Evolutionary conservation across 2,113 vertebrate genomes (phyloP).

Genomic region (Anoura caudifer): DNA sequence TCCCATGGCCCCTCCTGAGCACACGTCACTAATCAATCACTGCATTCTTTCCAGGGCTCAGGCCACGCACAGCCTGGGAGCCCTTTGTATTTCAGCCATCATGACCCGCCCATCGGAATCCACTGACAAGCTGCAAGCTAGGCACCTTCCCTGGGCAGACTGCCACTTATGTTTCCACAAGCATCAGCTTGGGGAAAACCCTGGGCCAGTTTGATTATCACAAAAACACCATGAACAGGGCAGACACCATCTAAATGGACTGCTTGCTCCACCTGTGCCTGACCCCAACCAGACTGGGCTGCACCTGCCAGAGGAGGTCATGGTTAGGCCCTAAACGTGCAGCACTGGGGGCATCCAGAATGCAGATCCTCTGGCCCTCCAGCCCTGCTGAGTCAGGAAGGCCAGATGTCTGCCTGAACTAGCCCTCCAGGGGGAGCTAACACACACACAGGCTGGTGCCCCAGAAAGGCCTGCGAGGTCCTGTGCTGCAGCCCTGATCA

Average conservation of each 20-base stretch:
- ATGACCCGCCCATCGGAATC: not conserved
- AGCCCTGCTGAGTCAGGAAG: not conserved
- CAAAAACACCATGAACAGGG: rapidly evolving
- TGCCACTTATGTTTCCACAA: not conserved
- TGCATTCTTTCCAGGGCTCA: not conserved
- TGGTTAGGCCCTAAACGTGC: not conserved
- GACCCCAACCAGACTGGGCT: not conserved
- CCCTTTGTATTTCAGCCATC: not conserved
- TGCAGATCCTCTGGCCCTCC: not conserved
- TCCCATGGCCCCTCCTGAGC: not conserved
- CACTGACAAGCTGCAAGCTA: not conserved
- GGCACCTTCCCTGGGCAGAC: not conserved
- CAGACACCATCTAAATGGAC: not conserved
- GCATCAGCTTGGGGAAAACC: not conserved
- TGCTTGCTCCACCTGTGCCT: not conserved
- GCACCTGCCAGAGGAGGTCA: not conserved
- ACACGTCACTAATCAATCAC: not conserved
- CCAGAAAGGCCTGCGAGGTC: not conserved
- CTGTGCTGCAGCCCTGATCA: not conserved
- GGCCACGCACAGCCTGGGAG: not conserved
- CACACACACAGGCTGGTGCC: not conserved
- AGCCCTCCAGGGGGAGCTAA: not conserved
- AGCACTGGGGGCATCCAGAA: not conserved
- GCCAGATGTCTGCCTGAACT: not conserved
- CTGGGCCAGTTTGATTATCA: too few relatives aligned